phyloP scores from a whole-genome alignment of 1,140 invertebrate genomes.

The Nasonia giraulti region DNA sequence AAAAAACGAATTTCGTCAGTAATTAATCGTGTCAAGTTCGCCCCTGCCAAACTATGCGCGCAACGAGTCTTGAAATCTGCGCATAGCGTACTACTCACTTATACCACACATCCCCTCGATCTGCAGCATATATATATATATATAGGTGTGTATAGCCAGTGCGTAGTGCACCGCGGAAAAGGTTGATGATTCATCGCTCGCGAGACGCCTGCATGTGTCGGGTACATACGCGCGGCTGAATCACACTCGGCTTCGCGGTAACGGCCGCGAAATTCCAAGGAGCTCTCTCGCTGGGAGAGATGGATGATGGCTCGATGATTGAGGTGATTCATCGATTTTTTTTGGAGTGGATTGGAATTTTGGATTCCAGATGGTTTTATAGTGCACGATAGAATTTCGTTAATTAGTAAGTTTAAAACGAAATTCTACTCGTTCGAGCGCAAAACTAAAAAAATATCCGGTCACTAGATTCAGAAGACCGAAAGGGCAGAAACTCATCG shows the following conservation, averaged over 20 bases:
- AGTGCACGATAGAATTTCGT: too few relatives aligned
- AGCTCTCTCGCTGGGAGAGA: neutral
- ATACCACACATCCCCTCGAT: too few relatives aligned
- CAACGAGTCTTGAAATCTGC: neutral
- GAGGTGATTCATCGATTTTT: slow-evolving; percentile 3
- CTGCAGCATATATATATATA: too few relatives aligned
- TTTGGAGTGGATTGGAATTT: too few relatives aligned
- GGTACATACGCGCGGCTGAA: slow-evolving; percentile 20
- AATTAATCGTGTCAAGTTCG: neutral
- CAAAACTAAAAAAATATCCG: neutral
- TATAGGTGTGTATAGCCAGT: neutral
- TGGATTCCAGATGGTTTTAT: too few relatives aligned
- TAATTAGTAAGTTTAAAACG: too few relatives aligned
- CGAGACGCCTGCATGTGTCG: slow-evolving; percentile 4
- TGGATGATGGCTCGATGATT: neutral
- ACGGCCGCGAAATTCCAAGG: slow-evolving; percentile 47
- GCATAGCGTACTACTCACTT: too few relatives aligned
- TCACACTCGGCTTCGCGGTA: slow-evolving; percentile 51
- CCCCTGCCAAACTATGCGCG: neutral
- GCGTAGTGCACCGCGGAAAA: too few relatives aligned
- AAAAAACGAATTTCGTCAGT: neutral
- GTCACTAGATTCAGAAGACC: neutral
- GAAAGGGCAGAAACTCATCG: slow-evolving; percentile 2
- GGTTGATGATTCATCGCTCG: slow-evolving; percentile 16
- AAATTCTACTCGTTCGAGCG: too few relatives aligned